A percentile compares a stretch with the other conserved stretches of the same genome.
phyloP scores from a whole-genome alignment of 2,888 invertebrate genomes.

The Philereme vetulata region DNA sequence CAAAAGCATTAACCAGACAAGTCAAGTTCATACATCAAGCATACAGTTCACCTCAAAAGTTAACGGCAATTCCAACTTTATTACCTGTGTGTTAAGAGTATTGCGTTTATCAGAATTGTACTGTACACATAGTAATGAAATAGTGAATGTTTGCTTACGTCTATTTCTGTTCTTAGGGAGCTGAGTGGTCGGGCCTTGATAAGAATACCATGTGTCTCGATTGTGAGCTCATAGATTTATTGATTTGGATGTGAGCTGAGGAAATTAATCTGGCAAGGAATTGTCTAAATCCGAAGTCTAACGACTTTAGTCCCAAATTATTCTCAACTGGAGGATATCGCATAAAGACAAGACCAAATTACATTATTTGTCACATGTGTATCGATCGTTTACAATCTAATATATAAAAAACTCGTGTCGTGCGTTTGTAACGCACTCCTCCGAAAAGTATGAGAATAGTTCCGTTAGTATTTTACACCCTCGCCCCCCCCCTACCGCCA shows the following conservation, averaged over 20 bases:
- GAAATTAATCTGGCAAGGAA: too few species aligned
- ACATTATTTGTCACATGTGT: too few species aligned
- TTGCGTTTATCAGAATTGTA: conserved; percentile 10
- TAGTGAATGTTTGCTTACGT: conserved; percentile 29
- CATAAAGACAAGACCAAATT: too few species aligned
- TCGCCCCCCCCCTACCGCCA: too few species aligned
- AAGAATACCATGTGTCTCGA: not conserved
- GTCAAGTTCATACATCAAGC: conserved; percentile 34
- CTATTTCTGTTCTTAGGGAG: conserved; percentile 29
- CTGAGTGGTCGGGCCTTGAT: conserved; percentile 13
- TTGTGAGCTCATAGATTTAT: not conserved
- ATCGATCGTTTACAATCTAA: too few species aligned
- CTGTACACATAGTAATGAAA: conserved; percentile 15
- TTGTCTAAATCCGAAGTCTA: too few species aligned
- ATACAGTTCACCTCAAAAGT: conserved; percentile 11
- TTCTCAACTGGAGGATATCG: too few species aligned
- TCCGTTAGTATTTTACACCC: too few species aligned
- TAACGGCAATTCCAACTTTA: conserved; percentile 15
- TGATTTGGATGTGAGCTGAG: not conserved
- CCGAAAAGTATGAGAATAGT: too few species aligned
- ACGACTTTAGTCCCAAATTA: too few species aligned
- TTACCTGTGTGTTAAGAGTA: not conserved
- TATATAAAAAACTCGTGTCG: too few species aligned
- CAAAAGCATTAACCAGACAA: conserved; percentile 28
- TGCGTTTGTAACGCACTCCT: too few species aligned